phyloP scores from a whole-genome alignment of 2,888 invertebrate genomes.

The Priocnemis perturbator region DNA sequence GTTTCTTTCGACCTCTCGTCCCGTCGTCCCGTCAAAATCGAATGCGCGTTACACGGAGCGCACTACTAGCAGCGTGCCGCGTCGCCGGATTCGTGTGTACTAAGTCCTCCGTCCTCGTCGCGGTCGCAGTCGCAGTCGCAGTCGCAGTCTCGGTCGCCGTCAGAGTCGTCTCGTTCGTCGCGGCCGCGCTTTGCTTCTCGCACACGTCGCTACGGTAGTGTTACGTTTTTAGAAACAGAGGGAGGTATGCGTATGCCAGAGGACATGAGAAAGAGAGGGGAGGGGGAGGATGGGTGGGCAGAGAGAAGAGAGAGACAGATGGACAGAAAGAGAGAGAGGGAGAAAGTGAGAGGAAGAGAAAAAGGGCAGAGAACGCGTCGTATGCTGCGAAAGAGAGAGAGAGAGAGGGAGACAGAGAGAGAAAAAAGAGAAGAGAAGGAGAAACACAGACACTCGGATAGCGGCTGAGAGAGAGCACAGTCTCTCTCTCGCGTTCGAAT shows the following conservation, averaged over 20 bases:
- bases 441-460: conserved; percentile 18
- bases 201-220: conserved; percentile 51
- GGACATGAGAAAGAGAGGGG: conserved; percentile 15
- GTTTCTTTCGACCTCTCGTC: not conserved
- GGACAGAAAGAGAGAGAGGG: conserved; percentile 14
- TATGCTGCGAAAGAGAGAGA: conserved; percentile 12
- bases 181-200: conserved; percentile 41
- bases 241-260: conserved; percentile 35
- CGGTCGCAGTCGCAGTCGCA: too few relatives aligned
- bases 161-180: conserved; percentile 37
- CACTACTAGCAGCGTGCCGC: not conserved
- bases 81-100: not conserved
- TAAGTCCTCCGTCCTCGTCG: conserved; percentile 38
- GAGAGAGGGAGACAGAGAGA: not conserved
- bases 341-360: conserved; percentile 7
- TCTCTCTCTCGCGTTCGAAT: conserved; percentile 44
- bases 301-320: conserved; percentile 4
- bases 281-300: too few relatives aligned
- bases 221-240: conserved; percentile 51
- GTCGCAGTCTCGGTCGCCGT: too few relatives aligned
- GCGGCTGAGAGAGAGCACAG: conserved; percentile 30
- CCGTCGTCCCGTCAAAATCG: not conserved
- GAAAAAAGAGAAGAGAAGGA: conserved; percentile 15
- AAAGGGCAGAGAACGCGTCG: conserved; percentile 20
- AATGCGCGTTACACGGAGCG: too few relatives aligned